Base-by-base conservation (phyloP, 2,888 invertebrate species). In the Crossocerus cetratus region DNA sequence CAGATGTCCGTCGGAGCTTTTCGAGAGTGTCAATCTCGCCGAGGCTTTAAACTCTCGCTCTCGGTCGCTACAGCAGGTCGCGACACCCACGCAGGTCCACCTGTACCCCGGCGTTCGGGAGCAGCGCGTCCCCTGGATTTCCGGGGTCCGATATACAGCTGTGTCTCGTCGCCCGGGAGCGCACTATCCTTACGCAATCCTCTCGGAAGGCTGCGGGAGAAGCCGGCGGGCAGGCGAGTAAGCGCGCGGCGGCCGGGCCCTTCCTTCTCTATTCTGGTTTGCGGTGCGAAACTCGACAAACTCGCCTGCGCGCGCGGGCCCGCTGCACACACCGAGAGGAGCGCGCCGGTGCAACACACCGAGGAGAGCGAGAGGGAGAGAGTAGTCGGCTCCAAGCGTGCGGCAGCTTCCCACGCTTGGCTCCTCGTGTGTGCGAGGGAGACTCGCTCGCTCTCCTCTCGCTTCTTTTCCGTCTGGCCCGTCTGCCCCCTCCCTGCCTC, bases 361-460 rank as follows among this genome's bases (percentile, higher is more conserved):
- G 3, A 0, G 8, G 32, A 32, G 32, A 8, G 0, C 5, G 2
- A 8, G 32, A 32, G 8, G 11, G 32, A 32, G 32, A 49, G 49
- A 49, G 49, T 32, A 32, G 32, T 71, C 74, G 76, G 71, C 72
- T 77, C 80, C 74, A 76, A 82, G 78, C 82, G 82, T 78, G 82
- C 82, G 78, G 80, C 80, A 77, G 80, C 83, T 83, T 83, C 83
- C 83, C 83, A 83, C 83, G 83, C 83, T 83, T 83, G 72, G 67
- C 72, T 69, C 70, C 32, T 67, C 80, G 71, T 65, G 77, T 72
- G 72, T 54, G 53, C 69, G 58, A 65, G 58, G 56, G 68, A 61
- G 42, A 54, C 21, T 66, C 45, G 56, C 53, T 55, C n/a, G n/a
- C 56, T 72, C 56, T 60, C 58, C 63, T 63, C 56, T 22, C 45